Conservation (phyloP, 2,797 vertebrate genomes). For the Muscicapa striata region DNA sequence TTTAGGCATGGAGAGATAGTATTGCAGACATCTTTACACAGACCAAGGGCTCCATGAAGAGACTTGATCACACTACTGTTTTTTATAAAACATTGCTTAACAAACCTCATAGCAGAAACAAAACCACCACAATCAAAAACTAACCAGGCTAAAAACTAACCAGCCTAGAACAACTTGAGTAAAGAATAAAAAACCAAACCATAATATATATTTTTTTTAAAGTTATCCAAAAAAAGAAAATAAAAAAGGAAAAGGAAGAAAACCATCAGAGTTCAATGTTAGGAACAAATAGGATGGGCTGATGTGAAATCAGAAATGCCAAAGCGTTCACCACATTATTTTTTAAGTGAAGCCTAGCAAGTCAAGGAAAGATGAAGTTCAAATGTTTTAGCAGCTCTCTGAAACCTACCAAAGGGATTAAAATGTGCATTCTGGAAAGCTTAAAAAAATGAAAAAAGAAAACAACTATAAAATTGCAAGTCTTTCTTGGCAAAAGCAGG, state of each 20-base stretch:
- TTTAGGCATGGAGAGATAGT: background rate
- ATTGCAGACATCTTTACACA: background rate
- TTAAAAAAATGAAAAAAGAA: background rate
- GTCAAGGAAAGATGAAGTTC: background rate
- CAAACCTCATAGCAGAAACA: background rate
- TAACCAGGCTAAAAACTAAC: background rate
- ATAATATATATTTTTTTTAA: background rate
- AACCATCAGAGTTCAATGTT: background rate
- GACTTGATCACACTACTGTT: background rate
- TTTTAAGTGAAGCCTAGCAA: background rate
- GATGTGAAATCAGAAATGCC: background rate
- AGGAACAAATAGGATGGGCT: background rate
- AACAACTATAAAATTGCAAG: background rate
- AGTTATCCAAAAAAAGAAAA: no score
- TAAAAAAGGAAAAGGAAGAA: background rate
- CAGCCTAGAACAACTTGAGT: background rate
- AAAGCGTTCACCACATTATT: background rate
- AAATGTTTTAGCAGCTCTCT: conserved; percentile 4
- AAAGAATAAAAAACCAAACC: no score
- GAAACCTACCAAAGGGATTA: background rate
- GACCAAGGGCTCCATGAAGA: background rate
- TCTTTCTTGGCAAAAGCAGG: background rate
- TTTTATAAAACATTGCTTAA: background rate
- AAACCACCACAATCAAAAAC: conserved; percentile 8
- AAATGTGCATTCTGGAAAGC: background rate